phyloP scores from a whole-genome alignment of 2,113 vertebrate genomes.

The Mirounga angustirostris region DNA sequence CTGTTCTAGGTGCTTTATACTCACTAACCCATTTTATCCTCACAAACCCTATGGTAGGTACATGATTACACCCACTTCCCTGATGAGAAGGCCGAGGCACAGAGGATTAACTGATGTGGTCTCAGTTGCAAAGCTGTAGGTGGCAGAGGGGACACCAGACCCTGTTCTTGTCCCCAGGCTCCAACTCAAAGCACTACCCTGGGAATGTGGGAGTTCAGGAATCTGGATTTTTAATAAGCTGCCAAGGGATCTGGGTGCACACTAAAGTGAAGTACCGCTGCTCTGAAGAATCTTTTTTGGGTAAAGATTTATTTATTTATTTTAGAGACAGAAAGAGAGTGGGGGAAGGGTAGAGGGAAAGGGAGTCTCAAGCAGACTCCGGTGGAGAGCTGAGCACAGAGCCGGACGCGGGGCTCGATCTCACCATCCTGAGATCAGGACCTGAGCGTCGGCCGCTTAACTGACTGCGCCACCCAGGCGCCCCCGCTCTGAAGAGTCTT shows the following conservation, averaged over 20 bases:
- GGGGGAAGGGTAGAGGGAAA: not conserved
- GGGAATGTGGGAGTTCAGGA: not conserved
- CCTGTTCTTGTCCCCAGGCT: not conserved
- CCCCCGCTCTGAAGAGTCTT: not conserved
- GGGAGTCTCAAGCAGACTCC: not conserved
- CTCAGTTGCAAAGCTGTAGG: not conserved
- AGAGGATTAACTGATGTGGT: not conserved
- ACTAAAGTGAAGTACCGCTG: not conserved
- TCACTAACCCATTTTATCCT: not conserved
- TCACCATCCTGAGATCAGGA: not conserved
- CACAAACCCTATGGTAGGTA: fast-evolving
- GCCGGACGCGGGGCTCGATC: not conserved
- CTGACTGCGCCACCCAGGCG: not conserved
- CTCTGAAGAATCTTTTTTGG: not conserved
- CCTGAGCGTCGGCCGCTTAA: not conserved
- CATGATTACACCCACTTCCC: not conserved
- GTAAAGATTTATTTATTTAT: not conserved
- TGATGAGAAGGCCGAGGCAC: not conserved
- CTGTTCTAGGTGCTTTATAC: not conserved
- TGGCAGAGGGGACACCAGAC: not conserved
- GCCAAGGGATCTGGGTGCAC: not conserved
- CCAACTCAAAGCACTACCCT: not conserved
- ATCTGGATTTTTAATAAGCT: not conserved
- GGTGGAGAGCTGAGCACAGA: not conserved
- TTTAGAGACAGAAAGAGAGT: not conserved